phyloP scores from a whole-genome alignment of 1,140 invertebrate genomes.

The Trichonephila clavata region DNA sequence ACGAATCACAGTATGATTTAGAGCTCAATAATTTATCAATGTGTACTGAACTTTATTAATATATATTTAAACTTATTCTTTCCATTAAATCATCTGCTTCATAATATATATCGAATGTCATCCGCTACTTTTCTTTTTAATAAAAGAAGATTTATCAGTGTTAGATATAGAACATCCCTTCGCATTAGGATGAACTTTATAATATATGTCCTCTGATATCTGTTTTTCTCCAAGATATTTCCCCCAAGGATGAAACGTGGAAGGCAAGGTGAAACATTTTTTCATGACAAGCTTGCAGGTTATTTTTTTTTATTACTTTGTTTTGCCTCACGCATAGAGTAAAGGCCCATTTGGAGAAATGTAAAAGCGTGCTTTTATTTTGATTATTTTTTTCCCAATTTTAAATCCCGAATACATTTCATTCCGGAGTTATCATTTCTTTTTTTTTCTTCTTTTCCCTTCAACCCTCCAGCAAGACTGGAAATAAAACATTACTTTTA shows the following conservation, averaged over 20 bases:
- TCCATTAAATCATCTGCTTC: background rate
- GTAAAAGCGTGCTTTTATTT: conserved; percentile 55
- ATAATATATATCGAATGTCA: background rate
- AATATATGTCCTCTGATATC: conserved; percentile 42
- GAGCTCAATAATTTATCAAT: background rate
- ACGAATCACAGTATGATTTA: background rate
- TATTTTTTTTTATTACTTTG: background rate
- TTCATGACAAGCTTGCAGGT: conserved; percentile 31
- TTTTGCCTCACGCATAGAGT: background rate
- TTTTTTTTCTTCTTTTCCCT: background rate
- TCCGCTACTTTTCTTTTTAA: background rate
- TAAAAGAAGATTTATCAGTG: conserved; percentile 29
- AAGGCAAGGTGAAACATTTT: conserved; percentile 21
- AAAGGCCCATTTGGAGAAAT: conserved; percentile 59
- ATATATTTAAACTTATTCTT: conserved; percentile 1
- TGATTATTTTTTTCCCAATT: conserved; percentile 55
- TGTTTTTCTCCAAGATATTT: conserved; percentile 26
- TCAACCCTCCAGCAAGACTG: conserved; percentile 37
- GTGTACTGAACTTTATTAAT: background rate
- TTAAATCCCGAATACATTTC: conserved; percentile 62
- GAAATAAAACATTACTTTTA: conserved; percentile 59
- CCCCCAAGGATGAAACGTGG: conserved; percentile 12
- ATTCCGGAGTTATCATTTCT: conserved; percentile 44
- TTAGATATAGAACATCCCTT: background rate
- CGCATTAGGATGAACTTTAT: conserved; percentile 5